Evolutionary conservation across 2,888 invertebrate genomes (phyloP), one percentile per base, ranked within the genome.

Genomic region (Andrena dorsata): DNA sequence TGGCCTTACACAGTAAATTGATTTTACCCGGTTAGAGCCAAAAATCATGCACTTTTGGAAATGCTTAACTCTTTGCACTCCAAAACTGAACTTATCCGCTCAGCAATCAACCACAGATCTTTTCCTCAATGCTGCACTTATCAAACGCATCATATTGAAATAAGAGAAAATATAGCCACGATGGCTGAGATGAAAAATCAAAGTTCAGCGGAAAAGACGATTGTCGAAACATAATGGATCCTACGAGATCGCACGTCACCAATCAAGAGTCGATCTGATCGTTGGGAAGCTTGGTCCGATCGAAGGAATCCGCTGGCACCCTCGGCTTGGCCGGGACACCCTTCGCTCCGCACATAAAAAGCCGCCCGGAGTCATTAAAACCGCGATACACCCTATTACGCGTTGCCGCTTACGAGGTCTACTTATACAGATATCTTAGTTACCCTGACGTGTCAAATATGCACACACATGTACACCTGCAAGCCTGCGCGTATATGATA

Each of bases 381-480:
- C 80, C 75, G 83, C 79, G 81, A 81, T 78, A 82, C 61, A 82
- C 58, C 56, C 74, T 81, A 85, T 87, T 77, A 66, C 83, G 66
- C 73, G 28, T 35, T 69, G 76, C 70, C 73, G 76, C 73, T 74
- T 74, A 76, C 64, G 68, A 76, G 64, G 26, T 60, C 78, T 86
- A 82, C 74, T 82, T 81, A 74, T 77, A 79, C 63, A 72, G 77
- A 84, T 69, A 86, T 58, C 35, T 86, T 86, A 84, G 61, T 86
- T 87, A 88, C 86, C 86, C 87, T 87, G 88, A 80, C 86, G 84
- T 80, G 80, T 82, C 84, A 23, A 76, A 75, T 84, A 78, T 78
- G 72, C 82, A 74, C 63, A 80, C 66, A 74, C 82, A 79, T 80
- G 75, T 82, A 73, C 82, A 70, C 77, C 74, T 86, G 74, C 80